Conservation (phyloP, 2,113 vertebrate species). For the Colius striatus region DNA sequence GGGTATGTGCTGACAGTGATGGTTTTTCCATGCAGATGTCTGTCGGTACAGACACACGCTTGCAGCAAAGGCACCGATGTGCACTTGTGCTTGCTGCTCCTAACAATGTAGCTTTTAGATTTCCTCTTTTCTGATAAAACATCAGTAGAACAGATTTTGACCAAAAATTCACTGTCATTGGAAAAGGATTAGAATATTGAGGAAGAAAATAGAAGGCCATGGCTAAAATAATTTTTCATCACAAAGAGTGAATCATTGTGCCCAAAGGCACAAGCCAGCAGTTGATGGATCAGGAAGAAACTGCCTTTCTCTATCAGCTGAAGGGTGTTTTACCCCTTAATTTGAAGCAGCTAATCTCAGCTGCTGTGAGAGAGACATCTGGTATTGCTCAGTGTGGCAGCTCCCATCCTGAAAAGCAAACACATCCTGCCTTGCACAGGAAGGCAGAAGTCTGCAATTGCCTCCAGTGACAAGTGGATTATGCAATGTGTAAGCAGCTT, state of each 20-base stretch:
- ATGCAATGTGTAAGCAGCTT: not conserved
- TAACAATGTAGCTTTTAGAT: not conserved
- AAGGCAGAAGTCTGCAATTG: conserved; percentile 8
- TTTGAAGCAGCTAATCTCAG: conserved; percentile 11
- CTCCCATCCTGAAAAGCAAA: conserved; percentile 36
- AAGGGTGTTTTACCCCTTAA: not conserved
- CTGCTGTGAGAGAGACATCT: conserved; percentile 28
- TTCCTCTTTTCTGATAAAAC: not conserved
- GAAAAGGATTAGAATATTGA: not conserved
- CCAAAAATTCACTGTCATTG: not conserved
- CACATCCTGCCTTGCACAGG: not conserved
- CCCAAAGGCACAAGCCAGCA: not conserved
- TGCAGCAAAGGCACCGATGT: not conserved
- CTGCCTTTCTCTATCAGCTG: not conserved
- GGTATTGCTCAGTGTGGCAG: conserved; percentile 23
- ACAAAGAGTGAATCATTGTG: not conserved
- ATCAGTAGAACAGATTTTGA: not conserved
- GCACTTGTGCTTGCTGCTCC: not conserved
- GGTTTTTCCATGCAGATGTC: not conserved
- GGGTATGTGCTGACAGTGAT: not conserved
- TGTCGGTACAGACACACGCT: not conserved
- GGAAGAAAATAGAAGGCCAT: not conserved
- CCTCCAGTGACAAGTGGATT: not conserved
- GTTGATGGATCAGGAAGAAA: not conserved
- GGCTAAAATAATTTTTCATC: not conserved